Conservation (phyloP, 1,140 invertebrate genomes). For the Heliconius hewitsoni region DNA sequence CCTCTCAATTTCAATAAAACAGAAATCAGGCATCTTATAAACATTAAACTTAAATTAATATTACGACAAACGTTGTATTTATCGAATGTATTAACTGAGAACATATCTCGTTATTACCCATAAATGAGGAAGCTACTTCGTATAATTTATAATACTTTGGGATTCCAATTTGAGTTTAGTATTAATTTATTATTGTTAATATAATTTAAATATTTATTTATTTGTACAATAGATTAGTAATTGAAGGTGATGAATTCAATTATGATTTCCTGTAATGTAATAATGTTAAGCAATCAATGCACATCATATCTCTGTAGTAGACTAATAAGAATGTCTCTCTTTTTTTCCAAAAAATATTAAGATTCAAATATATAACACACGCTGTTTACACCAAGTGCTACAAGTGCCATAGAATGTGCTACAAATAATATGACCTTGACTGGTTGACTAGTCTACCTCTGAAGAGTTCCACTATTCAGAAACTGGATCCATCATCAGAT, state of each 20-base stretch:
- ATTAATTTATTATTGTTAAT: not conserved
- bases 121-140: not conserved
- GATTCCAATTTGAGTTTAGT: not conserved
- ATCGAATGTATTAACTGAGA: constrained; percentile 7
- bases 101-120: not conserved
- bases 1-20: no score
- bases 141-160: not conserved
- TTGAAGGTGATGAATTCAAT: not conserved
- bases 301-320: not conserved
- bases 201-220: not conserved
- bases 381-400: no score
- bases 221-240: not conserved
- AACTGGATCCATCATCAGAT: no score
- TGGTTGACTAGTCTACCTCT: no score
- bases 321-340: no score
- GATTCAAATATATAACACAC: no score
- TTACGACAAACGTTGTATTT: not conserved
- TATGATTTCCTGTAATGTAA: not conserved
- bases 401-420: no score
- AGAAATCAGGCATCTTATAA: no score
- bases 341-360: no score
- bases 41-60: not conserved
- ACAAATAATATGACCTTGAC: no score
- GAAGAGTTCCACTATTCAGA: no score
- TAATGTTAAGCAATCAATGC: not conserved